Base-by-base conservation (phyloP, 2,113 vertebrate species). In the Chelonoidis abingdonii region DNA sequence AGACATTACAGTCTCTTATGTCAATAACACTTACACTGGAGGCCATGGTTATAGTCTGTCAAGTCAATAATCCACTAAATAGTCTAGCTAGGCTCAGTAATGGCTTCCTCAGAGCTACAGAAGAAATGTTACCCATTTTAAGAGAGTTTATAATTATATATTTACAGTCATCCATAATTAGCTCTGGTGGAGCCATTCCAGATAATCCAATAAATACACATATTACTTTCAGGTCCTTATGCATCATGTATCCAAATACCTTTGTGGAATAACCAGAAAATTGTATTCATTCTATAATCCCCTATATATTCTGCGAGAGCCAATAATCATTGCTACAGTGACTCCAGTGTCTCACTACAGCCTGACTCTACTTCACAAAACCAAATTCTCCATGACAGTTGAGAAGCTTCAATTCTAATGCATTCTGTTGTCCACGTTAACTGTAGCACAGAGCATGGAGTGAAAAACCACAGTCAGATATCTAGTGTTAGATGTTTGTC, bases 1-100 rank as follows among this genome's bases (percentile, higher is more conserved):
- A 0, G 8, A 83, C 57, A 16, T 8, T 41, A 90, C 57, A 92
- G 88, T 90, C 93, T 79, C 57, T 85, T 90, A 94, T 84, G 91
- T 95, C 96, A 97, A 96, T 87, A 94, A 17, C 24, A 1, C 35
- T 69, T 69, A n/a, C 24, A 47, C 86, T 52, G 75, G 2, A 88
- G 75, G 65, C 84, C 54, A 21, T 3, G 16, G 75, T 54, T 90
- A 47, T 93, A 94, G 95, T 91, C 96, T 89, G 62, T 89, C 94
- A 89, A 3, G 93, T 95, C 97, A 97, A 89, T 95, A 96, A 97
- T 85, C 97, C 93, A 93, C 65, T 84, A 80, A 41, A 44, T 57
- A 92, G 88, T 54, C 94, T 93, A 93, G 38, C 90, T 95, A 93
- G 94, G 91, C 84, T 82, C 91, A 65, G 41, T 12, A 92, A 29